phyloP scores from a whole-genome alignment of 1,140 invertebrate species.

The Diorhabda sublineata region DNA sequence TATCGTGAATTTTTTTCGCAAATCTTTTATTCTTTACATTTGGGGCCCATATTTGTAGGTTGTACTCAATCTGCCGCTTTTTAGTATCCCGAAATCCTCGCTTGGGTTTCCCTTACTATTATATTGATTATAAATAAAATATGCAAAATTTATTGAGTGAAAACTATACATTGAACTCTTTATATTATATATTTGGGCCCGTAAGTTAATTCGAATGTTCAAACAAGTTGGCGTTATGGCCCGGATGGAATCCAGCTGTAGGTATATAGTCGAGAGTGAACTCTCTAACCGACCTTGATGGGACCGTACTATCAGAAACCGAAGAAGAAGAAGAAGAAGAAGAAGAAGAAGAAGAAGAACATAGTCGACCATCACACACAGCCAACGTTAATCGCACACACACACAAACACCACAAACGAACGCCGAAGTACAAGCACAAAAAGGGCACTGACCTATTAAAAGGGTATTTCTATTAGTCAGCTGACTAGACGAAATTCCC shows the following conservation, averaged over 20 bases:
- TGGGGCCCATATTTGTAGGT: too few relatives aligned
- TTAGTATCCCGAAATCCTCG: too few relatives aligned
- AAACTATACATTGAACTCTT: too few relatives aligned
- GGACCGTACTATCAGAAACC: conserved; percentile 5
- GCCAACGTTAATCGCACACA: background rate
- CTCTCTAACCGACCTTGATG: conserved; percentile 16
- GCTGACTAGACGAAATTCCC: background rate
- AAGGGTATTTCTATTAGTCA: conserved; percentile 1
- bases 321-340: background rate
- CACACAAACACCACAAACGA: background rate
- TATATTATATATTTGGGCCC: background rate
- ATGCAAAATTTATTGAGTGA: too few relatives aligned
- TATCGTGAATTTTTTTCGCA: too few relatives aligned
- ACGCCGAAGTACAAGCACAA: background rate
- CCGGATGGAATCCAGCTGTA: conserved; percentile 16
- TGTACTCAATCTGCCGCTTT: too few relatives aligned
- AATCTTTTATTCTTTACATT: too few relatives aligned
- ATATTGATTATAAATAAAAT: too few relatives aligned
- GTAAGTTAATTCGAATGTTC: background rate
- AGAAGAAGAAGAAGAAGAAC: background rate
- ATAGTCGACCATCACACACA: background rate
- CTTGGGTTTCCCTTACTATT: too few relatives aligned
- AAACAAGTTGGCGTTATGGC: conserved; percentile 2
- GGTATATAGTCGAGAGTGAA: conserved; percentile 4
- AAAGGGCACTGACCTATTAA: background rate